A percentile compares a stretch with the other conserved stretches of the same genome.
phyloP scores from a whole-genome alignment of 1,140 invertebrate species.

The Danaus plexippus region DNA sequence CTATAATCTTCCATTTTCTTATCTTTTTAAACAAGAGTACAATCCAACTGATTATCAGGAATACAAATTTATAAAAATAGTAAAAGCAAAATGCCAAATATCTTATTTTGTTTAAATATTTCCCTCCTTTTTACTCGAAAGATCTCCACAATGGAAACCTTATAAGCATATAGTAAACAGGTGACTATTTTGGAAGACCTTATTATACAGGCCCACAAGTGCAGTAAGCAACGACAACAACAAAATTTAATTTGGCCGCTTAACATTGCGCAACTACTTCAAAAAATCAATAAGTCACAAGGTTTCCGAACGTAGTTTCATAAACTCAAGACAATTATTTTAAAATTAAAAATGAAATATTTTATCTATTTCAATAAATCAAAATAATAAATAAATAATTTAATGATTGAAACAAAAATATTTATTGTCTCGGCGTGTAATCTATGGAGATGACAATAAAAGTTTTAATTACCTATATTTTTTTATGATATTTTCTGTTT shows the following conservation, averaged over 20 bases:
- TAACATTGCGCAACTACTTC: constrained; percentile 39
- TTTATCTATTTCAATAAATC: too few relatives aligned
- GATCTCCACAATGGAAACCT: constrained; percentile 7
- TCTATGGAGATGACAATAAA: neutral
- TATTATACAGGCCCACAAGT: neutral
- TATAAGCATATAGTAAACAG: neutral
- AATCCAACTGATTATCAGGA: too few relatives aligned
- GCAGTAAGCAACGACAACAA: neutral
- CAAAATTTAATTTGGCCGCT: constrained; percentile 11
- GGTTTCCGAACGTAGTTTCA: too few relatives aligned
- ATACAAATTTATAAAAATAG: too few relatives aligned
- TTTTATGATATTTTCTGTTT: neutral
- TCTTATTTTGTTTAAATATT: constrained; percentile 9
- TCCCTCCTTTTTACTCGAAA: constrained; percentile 17
- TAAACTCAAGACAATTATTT: too few relatives aligned
- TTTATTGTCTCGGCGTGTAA: too few relatives aligned
- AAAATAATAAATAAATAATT: too few relatives aligned
- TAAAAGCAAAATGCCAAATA: too few relatives aligned
- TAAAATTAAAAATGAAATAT: too few relatives aligned
- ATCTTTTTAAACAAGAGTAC: neutral
- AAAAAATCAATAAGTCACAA: constrained; percentile 26
- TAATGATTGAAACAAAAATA: too few relatives aligned
- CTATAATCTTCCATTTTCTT: constrained; percentile 52
- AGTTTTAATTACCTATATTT: neutral
- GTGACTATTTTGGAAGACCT: too few relatives aligned